Conservation (phyloP, 1,140 invertebrate species). For the Whitmania pigra region DNA sequence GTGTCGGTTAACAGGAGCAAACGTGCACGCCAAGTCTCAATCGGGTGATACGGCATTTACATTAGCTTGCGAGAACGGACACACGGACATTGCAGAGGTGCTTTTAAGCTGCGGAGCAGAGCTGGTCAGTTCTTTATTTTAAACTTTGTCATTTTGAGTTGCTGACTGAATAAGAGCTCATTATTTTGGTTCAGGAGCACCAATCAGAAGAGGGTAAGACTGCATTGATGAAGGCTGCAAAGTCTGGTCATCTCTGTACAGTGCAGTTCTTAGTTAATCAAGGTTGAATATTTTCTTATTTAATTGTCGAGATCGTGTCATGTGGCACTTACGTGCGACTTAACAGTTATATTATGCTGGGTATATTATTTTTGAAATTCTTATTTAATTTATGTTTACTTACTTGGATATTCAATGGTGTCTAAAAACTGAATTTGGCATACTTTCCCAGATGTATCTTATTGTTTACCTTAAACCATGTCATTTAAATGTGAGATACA, state of each 20-base stretch:
- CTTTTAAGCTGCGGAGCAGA: slow-evolving; percentile 11
- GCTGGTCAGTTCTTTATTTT: slow-evolving; percentile 1
- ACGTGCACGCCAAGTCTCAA: slow-evolving; percentile 95
- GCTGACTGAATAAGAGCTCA: neutral
- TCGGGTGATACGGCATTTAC: slow-evolving; percentile 96
- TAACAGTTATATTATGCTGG: too few species aligned
- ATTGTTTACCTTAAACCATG: too few species aligned
- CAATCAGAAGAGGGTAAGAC: slow-evolving; percentile 45
- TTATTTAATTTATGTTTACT: too few species aligned
- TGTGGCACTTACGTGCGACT: neutral
- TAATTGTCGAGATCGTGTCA: neutral
- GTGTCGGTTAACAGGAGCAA: slow-evolving; percentile 50
- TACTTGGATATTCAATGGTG: too few species aligned
- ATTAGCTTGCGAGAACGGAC: slow-evolving; percentile 96
- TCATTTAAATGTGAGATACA: too few species aligned
- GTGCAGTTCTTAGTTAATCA: slow-evolving; percentile 44
- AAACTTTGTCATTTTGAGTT: neutral
- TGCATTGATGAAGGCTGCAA: slow-evolving; percentile 46
- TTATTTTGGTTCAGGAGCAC: slow-evolving; percentile 32
- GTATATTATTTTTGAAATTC: too few species aligned
- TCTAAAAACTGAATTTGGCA: too few species aligned
- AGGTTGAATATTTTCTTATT: slow-evolving; percentile 30
- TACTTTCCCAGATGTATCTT: too few species aligned
- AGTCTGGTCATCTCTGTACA: slow-evolving; percentile 44
- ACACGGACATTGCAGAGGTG: slow-evolving; percentile 87